Percentiles rank a stretch among this genome's conserved stretches.
Conservation (phyloP, 2,797 vertebrate genomes). For the Micrastur ruficollis region DNA sequence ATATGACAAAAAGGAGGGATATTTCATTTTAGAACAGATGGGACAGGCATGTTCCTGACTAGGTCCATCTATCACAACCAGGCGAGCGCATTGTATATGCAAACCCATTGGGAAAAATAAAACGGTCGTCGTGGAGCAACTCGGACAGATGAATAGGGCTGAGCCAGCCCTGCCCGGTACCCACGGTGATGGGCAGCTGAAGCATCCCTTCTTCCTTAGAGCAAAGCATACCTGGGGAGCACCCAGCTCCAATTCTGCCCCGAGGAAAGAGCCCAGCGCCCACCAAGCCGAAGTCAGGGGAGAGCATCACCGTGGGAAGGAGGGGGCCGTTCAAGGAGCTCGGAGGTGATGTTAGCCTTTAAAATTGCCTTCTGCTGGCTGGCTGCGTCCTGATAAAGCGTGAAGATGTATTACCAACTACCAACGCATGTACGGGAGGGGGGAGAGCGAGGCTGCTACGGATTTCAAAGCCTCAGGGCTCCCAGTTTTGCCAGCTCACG, state of each 20-base stretch:
- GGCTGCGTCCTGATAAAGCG: not conserved
- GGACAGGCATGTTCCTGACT: not conserved
- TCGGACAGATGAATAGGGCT: not conserved
- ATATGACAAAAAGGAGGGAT: not conserved
- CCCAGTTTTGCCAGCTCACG: not conserved
- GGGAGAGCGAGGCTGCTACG: not conserved
- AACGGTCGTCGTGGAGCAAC: not conserved
- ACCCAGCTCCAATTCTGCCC: not conserved
- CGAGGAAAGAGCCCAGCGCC: not conserved
- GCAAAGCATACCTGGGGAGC: not conserved
- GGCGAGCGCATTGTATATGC: rapidly evolving
- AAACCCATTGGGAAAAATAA: not conserved
- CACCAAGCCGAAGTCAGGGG: not conserved
- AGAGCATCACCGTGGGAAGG: rapidly evolving
- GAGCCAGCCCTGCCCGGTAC: not conserved
- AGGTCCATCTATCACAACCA: not conserved
- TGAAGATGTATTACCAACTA: not conserved
- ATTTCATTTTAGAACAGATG: not conserved
- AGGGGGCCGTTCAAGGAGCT: not conserved
- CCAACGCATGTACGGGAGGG: not conserved
- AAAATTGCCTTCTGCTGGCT: not conserved
- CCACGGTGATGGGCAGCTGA: not conserved
- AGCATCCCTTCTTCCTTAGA: not conserved
- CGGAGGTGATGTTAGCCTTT: not conserved
- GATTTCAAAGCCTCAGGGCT: not conserved